Evolutionary conservation across 1,140 invertebrate species (phyloP), one percentile per base, ranked within the genome.

Genomic region (Steinernema feltiae): DNA sequence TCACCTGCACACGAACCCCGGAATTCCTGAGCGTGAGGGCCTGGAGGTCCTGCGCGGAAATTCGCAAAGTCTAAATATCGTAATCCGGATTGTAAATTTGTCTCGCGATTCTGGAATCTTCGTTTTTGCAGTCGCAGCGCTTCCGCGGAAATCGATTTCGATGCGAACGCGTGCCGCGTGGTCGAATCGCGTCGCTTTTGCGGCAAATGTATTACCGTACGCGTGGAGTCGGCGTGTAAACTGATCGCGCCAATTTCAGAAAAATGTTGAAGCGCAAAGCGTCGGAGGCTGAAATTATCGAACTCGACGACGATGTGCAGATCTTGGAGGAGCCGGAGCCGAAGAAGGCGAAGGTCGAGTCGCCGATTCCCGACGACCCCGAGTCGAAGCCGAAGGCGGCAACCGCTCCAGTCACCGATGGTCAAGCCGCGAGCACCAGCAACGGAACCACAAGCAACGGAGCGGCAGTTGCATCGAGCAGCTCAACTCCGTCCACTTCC

Each of bases 311-410:
- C n/a, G 70, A 78, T 53, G 74, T 63, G 15, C 7, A 15, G 48
- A 46, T 63, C 18, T 1, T 63, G 21, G n/a, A 41, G 1, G 70
- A 70, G 27, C 70, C 74, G 21, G 71, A 74, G 1, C 46, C 82
- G 24, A 82, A 83, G 63, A 79, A 81, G 69, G 30, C 72, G 1
- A 72, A 78, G 48, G 48, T 48, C n/a, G 78, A 79, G 72, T 74
- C 80, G 2, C 73, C 80, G 1, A 75, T 81, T 27, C 80, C 80
- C 17, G 80, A 81, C 31, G 80, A 81, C 46, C 80, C 80, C 1
- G 80, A 81, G 70, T 69, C 71, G 48, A 73, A 32, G 29, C 32
- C 75, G 17, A 82, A 63, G 63, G 71, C 31, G 41, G 30, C 3
- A 32, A n/a, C 31, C 30, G 15, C 12, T 46, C 7, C 30, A 3